A percentile compares a stretch with the other conserved stretches of the same genome.
Conservation (phyloP, 2,113 vertebrate genomes). For the Gasterosteus nipponicus region DNA sequence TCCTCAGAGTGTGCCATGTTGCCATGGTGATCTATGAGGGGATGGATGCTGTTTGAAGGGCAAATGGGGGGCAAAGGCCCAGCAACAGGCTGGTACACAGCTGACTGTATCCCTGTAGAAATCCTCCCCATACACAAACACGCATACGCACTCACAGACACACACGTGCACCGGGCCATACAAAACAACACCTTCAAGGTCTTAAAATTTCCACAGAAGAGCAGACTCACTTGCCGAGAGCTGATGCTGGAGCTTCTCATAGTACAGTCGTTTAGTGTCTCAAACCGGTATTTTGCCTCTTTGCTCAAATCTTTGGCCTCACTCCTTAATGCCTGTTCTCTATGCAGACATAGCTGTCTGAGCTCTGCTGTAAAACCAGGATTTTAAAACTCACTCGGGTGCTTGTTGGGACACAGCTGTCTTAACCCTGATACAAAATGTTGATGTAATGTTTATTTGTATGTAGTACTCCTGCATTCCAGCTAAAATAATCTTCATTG, state of each 20-base stretch:
- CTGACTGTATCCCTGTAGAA: conserved; percentile 27
- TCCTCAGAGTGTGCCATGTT: conserved; percentile 60
- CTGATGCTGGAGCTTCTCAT: no score
- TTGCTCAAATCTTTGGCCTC: no score
- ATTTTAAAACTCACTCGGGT: no score
- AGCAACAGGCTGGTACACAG: conserved; percentile 36
- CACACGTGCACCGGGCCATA: conserved; percentile 1
- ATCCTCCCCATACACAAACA: conserved; percentile 14
- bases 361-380: no score
- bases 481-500: background rate
- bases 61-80: conserved; percentile 52
- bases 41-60: conserved; percentile 66
- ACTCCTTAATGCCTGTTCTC: no score
- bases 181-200: conserved; percentile 22
- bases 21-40: conserved; percentile 58
- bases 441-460: no score
- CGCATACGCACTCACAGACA: conserved; percentile 5
- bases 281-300: no score
- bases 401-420: no score
- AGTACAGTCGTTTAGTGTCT: no score
- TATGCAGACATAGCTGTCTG: no score
- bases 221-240: no score
- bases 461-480: background rate
- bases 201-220: conserved; percentile 20
- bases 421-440: no score